Conservation (phyloP, 2,888 invertebrate species). For the Drosophila formosana region DNA sequence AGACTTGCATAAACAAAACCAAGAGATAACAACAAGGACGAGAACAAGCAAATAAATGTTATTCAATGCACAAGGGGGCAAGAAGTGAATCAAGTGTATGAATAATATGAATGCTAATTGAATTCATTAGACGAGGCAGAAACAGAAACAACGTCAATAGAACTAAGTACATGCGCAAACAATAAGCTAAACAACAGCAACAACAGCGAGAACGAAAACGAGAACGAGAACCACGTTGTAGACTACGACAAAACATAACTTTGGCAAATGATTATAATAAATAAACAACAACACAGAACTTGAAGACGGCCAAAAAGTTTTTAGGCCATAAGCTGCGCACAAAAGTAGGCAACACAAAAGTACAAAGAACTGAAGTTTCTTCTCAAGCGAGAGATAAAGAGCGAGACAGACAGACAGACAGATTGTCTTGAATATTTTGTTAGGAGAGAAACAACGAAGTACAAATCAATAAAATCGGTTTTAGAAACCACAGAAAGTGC, state of each 20-base stretch:
- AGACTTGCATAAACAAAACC: conserved; percentile 42
- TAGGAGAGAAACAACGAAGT: conserved; percentile 8
- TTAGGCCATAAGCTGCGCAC: conserved; percentile 25
- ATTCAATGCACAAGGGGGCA: conserved; percentile 58
- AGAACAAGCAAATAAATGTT: conserved; percentile 66
- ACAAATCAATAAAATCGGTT: conserved; percentile 22
- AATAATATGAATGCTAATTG: conserved; percentile 81
- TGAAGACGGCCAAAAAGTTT: conserved; percentile 46
- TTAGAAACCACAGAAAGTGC: conserved; percentile 2
- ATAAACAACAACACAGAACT: conserved; percentile 57
- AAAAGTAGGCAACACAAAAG: conserved; percentile 41
- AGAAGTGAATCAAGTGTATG: conserved; percentile 73
- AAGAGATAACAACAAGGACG: conserved; percentile 34
- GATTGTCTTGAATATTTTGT: conserved; percentile 5
- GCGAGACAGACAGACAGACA: conserved; percentile 10
- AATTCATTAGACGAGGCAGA: conserved; percentile 61
- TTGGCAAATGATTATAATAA: conserved; percentile 65
- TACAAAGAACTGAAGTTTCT: conserved; percentile 25
- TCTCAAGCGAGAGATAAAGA: neutral
- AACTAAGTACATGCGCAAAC: conserved; percentile 61
- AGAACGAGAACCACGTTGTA: conserved; percentile 2
- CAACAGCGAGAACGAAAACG: conserved; percentile 30
- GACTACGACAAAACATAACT: conserved; percentile 54
- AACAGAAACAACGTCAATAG: conserved; percentile 36
- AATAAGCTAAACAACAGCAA: conserved; percentile 43